Base-by-base conservation (phyloP, 1,140 invertebrate genomes). In the Colletes latitarsis region DNA sequence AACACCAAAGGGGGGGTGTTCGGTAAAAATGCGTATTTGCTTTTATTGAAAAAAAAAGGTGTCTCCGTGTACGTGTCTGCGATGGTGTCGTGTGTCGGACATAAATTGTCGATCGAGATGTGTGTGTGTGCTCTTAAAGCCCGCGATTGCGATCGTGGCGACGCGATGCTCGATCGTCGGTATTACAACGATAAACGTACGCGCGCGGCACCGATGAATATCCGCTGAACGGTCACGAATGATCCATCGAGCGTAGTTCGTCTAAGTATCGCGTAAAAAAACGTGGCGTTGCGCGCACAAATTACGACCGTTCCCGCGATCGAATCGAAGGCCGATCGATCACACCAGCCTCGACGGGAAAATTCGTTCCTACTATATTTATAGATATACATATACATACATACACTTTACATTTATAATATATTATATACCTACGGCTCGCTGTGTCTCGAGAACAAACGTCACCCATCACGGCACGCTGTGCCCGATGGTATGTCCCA, bases 281-380 rank as follows among this genome's bases (percentile, higher is more conserved):
- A 66, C 63, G 39, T 39, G 6, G 67, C 12, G 6, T 66, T 12
- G 30, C 46, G 21, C n/a, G 46, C 15, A 8, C 19, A 39, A n/a
- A 14, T 39, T 53, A 30, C 66, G 74, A 79, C 30, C 64, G 19
- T 60, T 52, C 15, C 21, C 55, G 60, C 46, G 30, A 46, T 43
- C 53, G 19, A 21, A 30, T 67, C 71, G 21, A 19, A 63, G 19
- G 63, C 77, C 53, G 46, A 46, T 73, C 62, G n/a, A 72, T 60
- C 49, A 46, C 41, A 68, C 17, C 72, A 57, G 60, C 62, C 70
- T 39, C 66, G 67, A 60, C 46, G n/a, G 70, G 39, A 53, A 71
- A 82, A 86, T 85, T 87, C 60, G 70, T 68, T 86, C 63, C 81
- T 87, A 86, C 78, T 86, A 77, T 73, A 83, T 63, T 83, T 83